Evolutionary conservation across 2,888 invertebrate species (phyloP).

Genomic region (Ditula angustiorana): DNA sequence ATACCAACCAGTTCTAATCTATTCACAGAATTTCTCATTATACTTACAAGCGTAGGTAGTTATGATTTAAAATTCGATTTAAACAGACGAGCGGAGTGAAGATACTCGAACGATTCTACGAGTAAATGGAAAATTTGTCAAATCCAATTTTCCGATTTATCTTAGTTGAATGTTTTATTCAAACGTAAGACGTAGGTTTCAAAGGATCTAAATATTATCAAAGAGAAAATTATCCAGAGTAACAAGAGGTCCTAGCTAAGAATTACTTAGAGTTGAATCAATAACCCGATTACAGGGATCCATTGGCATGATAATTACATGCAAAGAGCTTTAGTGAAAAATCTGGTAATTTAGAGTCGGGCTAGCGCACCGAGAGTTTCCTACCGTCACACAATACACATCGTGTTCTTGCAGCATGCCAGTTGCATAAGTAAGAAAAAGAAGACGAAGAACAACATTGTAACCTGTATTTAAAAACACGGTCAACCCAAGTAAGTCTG

Average conservation of each 20-base stretch:
- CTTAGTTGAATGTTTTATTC: conserved; percentile 35
- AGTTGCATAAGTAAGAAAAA: too few relatives aligned
- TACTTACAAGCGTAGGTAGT: conserved; percentile 14
- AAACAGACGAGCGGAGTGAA: conserved; percentile 31
- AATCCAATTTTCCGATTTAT: conserved; percentile 37
- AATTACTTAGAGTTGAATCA: not conserved
- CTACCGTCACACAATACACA: too few relatives aligned
- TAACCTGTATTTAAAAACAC: too few relatives aligned
- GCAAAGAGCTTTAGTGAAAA: not conserved
- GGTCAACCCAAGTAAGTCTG: too few relatives aligned
- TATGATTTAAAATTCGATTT: conserved; percentile 35
- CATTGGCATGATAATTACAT: not conserved
- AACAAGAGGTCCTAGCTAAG: not conserved
- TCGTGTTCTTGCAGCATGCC: too few relatives aligned
- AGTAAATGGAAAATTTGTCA: conserved; percentile 37
- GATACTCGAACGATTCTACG: conserved; percentile 30
- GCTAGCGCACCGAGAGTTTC: too few relatives aligned
- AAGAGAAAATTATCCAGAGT: conserved; percentile 8
- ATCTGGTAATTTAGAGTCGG: too few relatives aligned
- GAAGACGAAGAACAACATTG: too few relatives aligned
- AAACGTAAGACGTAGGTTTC: conserved; percentile 29
- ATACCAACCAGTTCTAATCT: not conserved
- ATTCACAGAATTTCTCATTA: not conserved
- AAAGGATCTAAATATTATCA: conserved; percentile 29
- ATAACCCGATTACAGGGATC: not conserved